Percentiles rank a stretch among this genome's conserved stretches.
Conservation (phyloP, 2,888 invertebrate species). For the Campopleginae sp. region DNA sequence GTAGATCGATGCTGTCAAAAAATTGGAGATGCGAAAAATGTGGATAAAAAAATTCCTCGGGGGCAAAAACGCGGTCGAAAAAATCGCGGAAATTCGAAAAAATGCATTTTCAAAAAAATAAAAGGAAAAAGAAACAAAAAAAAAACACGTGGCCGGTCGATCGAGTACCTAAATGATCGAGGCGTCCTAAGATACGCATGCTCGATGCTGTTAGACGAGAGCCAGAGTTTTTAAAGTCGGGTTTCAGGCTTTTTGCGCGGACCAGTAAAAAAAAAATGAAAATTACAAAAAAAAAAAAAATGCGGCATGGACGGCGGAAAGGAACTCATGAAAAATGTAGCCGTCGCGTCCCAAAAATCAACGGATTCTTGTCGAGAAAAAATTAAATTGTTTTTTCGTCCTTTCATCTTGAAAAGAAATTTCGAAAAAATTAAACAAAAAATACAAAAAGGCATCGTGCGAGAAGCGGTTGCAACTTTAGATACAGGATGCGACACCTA, state of each 20-base stretch:
- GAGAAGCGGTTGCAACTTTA: slow-evolving; percentile 66
- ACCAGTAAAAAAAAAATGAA: slow-evolving; percentile 22
- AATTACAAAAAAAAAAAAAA: slow-evolving; percentile 27
- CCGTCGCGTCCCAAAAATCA: slow-evolving; percentile 49
- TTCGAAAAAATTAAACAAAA: slow-evolving; percentile 12
- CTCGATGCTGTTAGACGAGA: slow-evolving; percentile 71
- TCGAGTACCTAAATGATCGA: slow-evolving; percentile 65
- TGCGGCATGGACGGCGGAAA: slow-evolving; percentile 3
- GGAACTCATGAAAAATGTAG: slow-evolving; percentile 16
- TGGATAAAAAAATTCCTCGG: slow-evolving; percentile 35
- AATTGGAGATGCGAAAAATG: slow-evolving; percentile 40
- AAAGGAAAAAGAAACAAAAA: slow-evolving; percentile 43
- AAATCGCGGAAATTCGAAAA: slow-evolving; percentile 51
- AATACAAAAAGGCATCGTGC: slow-evolving; percentile 58
- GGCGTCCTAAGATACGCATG: slow-evolving; percentile 65
- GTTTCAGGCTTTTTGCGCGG: slow-evolving; percentile 62
- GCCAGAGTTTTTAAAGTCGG: slow-evolving; percentile 66
- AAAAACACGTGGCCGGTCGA: slow-evolving; percentile 65
- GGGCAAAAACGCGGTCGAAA: slow-evolving; percentile 50
- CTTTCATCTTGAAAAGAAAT: slow-evolving; percentile 32
- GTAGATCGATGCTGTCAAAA: slow-evolving; percentile 52
- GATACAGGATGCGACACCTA: slow-evolving; percentile 65
- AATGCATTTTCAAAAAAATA: slow-evolving; percentile 29
- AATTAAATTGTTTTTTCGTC: neutral
- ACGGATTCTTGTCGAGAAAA: slow-evolving; percentile 28